Evolutionary conservation across 2,113 vertebrate species (phyloP), one percentile per base, ranked within the genome.

Genomic region (Climacteris rufus): DNA sequence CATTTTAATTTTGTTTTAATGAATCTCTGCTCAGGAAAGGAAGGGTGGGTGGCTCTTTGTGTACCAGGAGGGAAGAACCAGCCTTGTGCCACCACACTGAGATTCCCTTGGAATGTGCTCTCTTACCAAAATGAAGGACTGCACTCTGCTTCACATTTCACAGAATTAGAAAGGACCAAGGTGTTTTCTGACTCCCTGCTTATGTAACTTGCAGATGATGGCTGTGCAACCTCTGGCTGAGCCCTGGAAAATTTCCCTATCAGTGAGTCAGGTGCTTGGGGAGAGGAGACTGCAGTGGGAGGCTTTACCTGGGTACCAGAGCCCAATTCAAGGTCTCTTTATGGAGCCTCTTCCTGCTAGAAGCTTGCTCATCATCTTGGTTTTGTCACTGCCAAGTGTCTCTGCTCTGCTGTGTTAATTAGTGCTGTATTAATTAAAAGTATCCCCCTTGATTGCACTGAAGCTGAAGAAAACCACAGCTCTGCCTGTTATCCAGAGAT

Each of bases 1-100:
- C 39, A 57, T 37, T n/a, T 45, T 81, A n/a, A 91, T 94, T 91
- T 95, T 57, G 47, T 39, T 68, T 90, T 86, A 96, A 93, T 90
- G 45, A 91, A 39, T 56, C 72, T 64, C 75, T 89, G 30, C 74
- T 91, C 65, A 28, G 64, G 47, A 53, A 83, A 60, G 27, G 18
- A 27, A 69, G 28, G 33, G 18, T 33, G 28, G 33, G 18, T 33
- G 18, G 35, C 54, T 86, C 63, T 94, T 49, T 50, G 40, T 90
- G 35, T 86, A 35, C 68, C 20, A 25, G 44, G 27, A 82, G 40
- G 11, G 50, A 28, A 63, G 47, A 68, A 87, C 16, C 40, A 82
- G 31, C 65, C 40, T 86, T 82, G 70, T 49, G 14, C 75, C 21
- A 16, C 37, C 2, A 2, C 22, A 3, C 74, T 44, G 82, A 72